phyloP scores from a whole-genome alignment of 2,888 invertebrate species.

The Pseudolycoriella hygida region DNA sequence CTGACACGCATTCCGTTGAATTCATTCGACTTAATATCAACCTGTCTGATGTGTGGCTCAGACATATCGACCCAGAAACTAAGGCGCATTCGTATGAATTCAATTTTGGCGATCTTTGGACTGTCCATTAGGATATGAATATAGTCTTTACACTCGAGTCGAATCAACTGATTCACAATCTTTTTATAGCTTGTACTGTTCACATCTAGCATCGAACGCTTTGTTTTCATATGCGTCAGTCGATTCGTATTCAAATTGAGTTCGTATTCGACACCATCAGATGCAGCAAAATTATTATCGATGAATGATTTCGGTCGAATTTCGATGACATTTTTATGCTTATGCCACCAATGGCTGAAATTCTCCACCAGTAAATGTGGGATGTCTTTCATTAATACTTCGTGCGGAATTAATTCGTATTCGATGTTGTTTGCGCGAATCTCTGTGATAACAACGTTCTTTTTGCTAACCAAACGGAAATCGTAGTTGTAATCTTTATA shows the following conservation, averaged over 20 bases:
- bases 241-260: background rate
- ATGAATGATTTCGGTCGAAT: background rate
- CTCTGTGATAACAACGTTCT: too few species aligned
- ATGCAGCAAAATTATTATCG: background rate
- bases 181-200: background rate
- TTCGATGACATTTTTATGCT: background rate
- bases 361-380: too few species aligned
- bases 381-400: too few species aligned
- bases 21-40: background rate
- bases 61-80: constrained; percentile 1
- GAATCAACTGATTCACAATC: background rate
- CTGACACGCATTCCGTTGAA: constrained; percentile 1
- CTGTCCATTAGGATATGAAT: constrained; percentile 2
- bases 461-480: background rate
- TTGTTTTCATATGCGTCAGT: constrained; percentile 1
- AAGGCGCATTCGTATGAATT: background rate
- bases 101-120: background rate
- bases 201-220: background rate
- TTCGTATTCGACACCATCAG: background rate
- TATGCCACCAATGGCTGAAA: constrained; percentile 3
- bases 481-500: constrained; percentile 1
- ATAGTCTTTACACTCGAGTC: background rate
- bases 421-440: too few species aligned
- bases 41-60: too few species aligned
- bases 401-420: too few species aligned